Percentiles rank a stretch among this genome's conserved stretches.
phyloP scores from a whole-genome alignment of 2,888 invertebrate genomes.

The Xestobium rufovillosum region DNA sequence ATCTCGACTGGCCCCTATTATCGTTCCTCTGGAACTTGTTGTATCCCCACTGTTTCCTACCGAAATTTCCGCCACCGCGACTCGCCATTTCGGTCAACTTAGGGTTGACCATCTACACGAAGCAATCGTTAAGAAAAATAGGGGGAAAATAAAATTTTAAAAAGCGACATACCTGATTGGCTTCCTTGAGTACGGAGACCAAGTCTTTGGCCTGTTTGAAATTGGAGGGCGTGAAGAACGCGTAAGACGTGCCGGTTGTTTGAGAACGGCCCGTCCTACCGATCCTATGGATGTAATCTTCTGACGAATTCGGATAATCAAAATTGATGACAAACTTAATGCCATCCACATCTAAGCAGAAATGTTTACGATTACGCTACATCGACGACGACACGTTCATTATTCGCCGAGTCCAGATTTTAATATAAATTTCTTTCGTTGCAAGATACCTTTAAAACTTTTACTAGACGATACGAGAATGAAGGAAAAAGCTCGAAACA shows the following conservation, averaged over 20 bases:
- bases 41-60: no score
- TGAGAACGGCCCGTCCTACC: slow-evolving; percentile 86
- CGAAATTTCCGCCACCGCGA: slow-evolving; percentile 51
- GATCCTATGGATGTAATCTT: slow-evolving; percentile 94
- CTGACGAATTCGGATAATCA: slow-evolving; percentile 92
- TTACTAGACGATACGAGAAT: no score
- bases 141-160: slow-evolving; percentile 6
- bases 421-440: no score
- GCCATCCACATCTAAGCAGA: slow-evolving; percentile 80
- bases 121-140: slow-evolving; percentile 11
- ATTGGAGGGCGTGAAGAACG: slow-evolving; percentile 88
- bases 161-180: slow-evolving; percentile 61
- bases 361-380: no score
- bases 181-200: slow-evolving; percentile 81
- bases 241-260: slow-evolving; percentile 86
- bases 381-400: no score
- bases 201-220: slow-evolving; percentile 82
- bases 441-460: no score
- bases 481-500: no score
- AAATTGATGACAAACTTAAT: slow-evolving; percentile 95
- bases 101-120: slow-evolving; percentile 67
- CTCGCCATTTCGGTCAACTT: slow-evolving; percentile 74
- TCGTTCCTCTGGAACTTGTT: no score
- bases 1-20: no score
- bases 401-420: no score